Evolutionary conservation across 2,797 vertebrate genomes (phyloP), one percentile per base, ranked within the genome.

Genomic region (Takifugu rubripes): DNA sequence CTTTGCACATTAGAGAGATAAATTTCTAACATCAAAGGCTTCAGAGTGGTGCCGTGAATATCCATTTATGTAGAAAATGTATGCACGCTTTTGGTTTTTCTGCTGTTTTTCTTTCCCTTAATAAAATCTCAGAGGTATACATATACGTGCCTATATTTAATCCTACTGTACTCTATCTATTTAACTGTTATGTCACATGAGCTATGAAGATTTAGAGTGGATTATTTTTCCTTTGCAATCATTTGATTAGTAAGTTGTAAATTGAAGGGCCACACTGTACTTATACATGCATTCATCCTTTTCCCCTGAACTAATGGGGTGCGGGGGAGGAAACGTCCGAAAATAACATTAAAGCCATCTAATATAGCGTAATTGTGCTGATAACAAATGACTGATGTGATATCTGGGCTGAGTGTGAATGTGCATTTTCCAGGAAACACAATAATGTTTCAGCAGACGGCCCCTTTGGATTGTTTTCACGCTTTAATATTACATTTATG

Each of bases 1-100:
- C 16, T 49, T 49, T 33, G 17, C 2, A n/a, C 25, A 24, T 12
- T 10, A 40, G 10, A 10, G 26, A 58, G 33, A 51, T 43, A 21
- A 62, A 69, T 60, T 54, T 67, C 58, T 26, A 49, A 54, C 74
- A 65, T 74, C 60, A 69, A 75, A 79, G 57, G 60, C 6, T 8
- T 5, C n/a, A 21, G 36, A 17, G 42, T 25, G 44, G 26, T 27
- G 56, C 54, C 9, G 33, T n/a, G 27, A 25, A 54, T 25, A 0
- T 42, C 14, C 12, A 7, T 55, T 58, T 58, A 60, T 9, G 17
- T 24, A 40, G 16, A 29, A n/a, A 40, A 54, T 10, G 43, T 40
- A 14, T 40, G 1, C n/a, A 1, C 8, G 2, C 7, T 46, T 46
- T 9, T 46, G 17, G 6, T 46, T 52, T 60, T 11, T 61, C 47